Base-by-base conservation (phyloP, 2,797 vertebrate species). In the Lagocephalus sceleratus region DNA sequence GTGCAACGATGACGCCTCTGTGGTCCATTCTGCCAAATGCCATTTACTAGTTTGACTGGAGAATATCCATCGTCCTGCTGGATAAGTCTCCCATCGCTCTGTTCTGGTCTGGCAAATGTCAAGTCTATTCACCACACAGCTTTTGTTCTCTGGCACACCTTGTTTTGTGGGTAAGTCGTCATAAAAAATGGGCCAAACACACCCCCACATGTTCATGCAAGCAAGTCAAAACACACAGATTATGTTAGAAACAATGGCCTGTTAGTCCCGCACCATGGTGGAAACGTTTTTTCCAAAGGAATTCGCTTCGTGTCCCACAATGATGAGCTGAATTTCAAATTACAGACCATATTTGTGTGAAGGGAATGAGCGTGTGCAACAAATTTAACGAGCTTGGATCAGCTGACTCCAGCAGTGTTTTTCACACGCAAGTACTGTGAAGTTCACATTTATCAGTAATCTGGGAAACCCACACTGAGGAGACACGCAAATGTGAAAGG, bases 1-100 rank as follows among this genome's bases (percentile, higher is more conserved):
- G 61, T n/a, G 72, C 47, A 69, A 38, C 38, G 51, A 78, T 76
- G 66, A 80, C 23, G 63, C 60, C 66, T 79, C 58, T 68, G 57
- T 47, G 63, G 61, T 66, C 71, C 68, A 47, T 64, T 76, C 57
- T 67, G 66, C 56, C 73, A 66, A 74, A 71, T 68, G 66, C 56
- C 47, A 61, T 71, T 74, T 60, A 46, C 48, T 23, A 35, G 60
- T 68, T 70, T 49, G 64, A 64, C 50, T 54, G 70, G 62, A 67
- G 76, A 67, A 73, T 47, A 32, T 65, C 49, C 12, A 6, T 58
- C 56, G 54, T 75, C 49, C 75, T 54, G 55, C 6, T 12, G 20
- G 12, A 20, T 1, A 2, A 14, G 10, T 12, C 63, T 54, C 25
- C 38, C 20, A 41, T 38, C 0, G 38, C 46, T 68, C 26, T 20